Evolutionary conservation across 92 coral and sea anemone genomes (phyloP), one percentile per base, ranked within the genome.

Genomic region (Phenganax subtilis): DNA sequence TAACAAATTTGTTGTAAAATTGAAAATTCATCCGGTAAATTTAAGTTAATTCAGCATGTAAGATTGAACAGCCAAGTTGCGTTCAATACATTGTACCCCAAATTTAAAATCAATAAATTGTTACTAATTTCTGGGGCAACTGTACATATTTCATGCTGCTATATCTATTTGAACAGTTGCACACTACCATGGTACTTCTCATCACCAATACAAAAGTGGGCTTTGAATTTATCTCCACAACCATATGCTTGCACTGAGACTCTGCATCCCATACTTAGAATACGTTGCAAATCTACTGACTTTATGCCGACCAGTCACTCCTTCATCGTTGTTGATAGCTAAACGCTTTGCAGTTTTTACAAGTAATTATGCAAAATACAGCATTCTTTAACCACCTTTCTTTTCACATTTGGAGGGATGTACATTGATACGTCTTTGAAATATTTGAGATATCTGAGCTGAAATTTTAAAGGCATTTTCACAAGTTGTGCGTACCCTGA

Each of bases 141-240:
- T 71, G 75, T 10, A 55, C 8, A 47, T 47, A 37, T 1, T 10
- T 71, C 14, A 71, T 17, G 6, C 75, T 71, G 55, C 57, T 31
- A 20, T 31, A 0, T 57, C 75, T 71, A 55, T 71, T 20, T 31
- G 55, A 12, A 71, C 75, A 3, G 55, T 71, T 71, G 75, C 15
- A 71, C 31, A 71, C 56, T 71, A 55, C 75, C 75, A 71, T 71
- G 75, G 17, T 30, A 71, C 57, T 31, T 71, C 75, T 71, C 56
- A 37, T 71, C 75, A 71, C 75, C 75, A 31, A 31, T 8, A 53
- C 75, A 71, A n/a, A 71, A 71, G 55, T 54, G 31, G 31, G 75
- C 75, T 31, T 71, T 51, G 14, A 71, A 71, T 71, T 71, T 71
- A 71, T 71, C 75, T 31, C 75, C 31, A 15, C 28, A 71, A 11